phyloP scores from a whole-genome alignment of 2,113 vertebrate species.

The Ciconia boyciana region DNA sequence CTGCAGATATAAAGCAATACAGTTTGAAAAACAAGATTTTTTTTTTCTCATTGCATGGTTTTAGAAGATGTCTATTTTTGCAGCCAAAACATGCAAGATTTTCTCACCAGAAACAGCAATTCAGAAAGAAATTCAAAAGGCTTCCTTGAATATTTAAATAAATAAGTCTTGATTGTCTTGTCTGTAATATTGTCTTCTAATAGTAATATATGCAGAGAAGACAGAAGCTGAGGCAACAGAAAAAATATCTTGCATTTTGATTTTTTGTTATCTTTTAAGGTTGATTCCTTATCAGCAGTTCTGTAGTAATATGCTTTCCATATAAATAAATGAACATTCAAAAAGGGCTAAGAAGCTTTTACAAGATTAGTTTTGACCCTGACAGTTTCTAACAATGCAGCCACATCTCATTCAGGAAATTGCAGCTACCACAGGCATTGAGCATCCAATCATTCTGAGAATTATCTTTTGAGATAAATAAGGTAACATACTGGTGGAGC shows the following conservation, averaged over 20 bases:
- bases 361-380: slow-evolving; percentile 2
- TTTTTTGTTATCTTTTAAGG: background rate
- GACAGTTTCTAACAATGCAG: background rate
- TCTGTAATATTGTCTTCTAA: background rate
- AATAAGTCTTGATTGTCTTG: background rate
- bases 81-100: background rate
- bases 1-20: background rate
- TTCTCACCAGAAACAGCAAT: background rate
- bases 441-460: background rate
- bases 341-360: background rate
- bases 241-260: background rate
- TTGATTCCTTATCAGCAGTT: background rate
- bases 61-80: background rate
- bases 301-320: background rate
- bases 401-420: slow-evolving; percentile 16
- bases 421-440: background rate
- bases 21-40: background rate
- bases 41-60: background rate
- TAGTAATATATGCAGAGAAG: background rate
- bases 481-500: background rate
- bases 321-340: background rate
- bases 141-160: background rate
- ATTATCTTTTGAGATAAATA: background rate
- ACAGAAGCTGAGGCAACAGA: background rate
- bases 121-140: background rate